Evolutionary conservation across 2,797 vertebrate genomes (phyloP), one percentile per base, ranked within the genome.

Genomic region (Sphaeramia orbicularis): DNA sequence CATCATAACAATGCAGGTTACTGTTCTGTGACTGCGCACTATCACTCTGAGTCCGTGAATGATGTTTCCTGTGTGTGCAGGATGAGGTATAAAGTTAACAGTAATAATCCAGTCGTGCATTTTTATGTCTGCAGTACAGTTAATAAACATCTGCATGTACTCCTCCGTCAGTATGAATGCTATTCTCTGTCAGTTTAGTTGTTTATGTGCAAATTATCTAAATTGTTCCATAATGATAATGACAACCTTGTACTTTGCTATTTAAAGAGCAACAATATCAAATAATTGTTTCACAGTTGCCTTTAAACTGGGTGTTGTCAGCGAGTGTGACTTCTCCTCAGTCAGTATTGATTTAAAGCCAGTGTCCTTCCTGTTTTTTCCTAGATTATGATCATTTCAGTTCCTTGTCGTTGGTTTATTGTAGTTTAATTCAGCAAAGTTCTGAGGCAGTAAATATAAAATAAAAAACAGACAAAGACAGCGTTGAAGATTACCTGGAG

Each of bases 101-200:
- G 43, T 47, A 15, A 9, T 13, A 83, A 83, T 78, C 60, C 49
- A 14, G 40, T 14, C 0, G 2, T 4, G 4, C 53, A 47, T 47
- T 54, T 79, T 79, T 81, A 68, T 36, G 53, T 67, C 36, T 48
- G 42, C 47, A 78, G 77, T 79, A 75, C 14, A 40, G 40, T 47
- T 54, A 45, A 47, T 79, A 73, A 74, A 69, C 18, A 2, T 21
- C 27, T 38, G 47, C 18, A 10, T 10, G 13, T 56, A 21, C 30
- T 56, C 40, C 24, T 57, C 21, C 57, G 40, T 60, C 12, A 24
- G 27, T 4, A 9, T 14, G 8, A 56, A n/a, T 42, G 41, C 1
- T 18, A 35, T 37, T 2, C n/a, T 30, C 38, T 18, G 35, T 16
- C 15, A 10, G 37, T 69, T 74, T 32, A 69, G 66, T 19, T 10